Conservation (phyloP, 2,113 vertebrate genomes). For the Mus pahari region DNA sequence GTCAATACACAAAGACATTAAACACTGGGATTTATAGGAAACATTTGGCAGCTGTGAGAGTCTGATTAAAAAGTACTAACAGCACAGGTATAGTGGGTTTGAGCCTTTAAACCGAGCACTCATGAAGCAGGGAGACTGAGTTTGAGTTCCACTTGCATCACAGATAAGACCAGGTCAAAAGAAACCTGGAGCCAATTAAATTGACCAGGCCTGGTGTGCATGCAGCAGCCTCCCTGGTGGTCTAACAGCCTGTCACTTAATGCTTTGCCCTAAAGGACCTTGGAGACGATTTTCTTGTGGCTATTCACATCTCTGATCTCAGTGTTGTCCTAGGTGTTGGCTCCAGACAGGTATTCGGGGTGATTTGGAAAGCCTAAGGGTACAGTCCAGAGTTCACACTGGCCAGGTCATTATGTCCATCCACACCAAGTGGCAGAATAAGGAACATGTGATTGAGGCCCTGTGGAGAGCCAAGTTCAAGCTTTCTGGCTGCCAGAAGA, state of each 20-base stretch:
- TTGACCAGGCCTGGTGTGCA: not conserved
- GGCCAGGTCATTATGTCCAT: not conserved
- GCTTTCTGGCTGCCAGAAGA: not conserved
- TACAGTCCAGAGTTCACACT: not conserved
- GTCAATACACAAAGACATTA: constrained; percentile 40
- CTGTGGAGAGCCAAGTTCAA: not conserved
- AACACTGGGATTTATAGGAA: constrained; percentile 66
- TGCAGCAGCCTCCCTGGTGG: not conserved
- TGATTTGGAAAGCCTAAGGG: not conserved
- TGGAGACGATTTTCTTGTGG: not conserved
- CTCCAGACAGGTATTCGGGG: not conserved
- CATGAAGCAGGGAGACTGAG: not conserved
- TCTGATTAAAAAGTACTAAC: not conserved
- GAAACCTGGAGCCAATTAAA: not conserved
- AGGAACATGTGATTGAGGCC: not conserved
- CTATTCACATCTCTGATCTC: not conserved
- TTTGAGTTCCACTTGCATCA: not conserved
- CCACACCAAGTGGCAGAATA: not conserved
- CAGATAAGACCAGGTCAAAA: not conserved
- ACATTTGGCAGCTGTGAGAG: not conserved
- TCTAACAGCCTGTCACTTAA: not conserved
- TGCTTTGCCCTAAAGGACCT: not conserved
- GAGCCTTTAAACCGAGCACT: not conserved
- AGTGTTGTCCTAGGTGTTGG: not conserved
- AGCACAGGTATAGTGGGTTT: not conserved